A percentile compares a stretch with the other conserved stretches of the same genome.
These are phyloP conservation scores for Hydractinia echinata DNA, from an alignment of 30 jellyfish, hydroid and myxozoan species.

Conservation along the genomic window DNA sequence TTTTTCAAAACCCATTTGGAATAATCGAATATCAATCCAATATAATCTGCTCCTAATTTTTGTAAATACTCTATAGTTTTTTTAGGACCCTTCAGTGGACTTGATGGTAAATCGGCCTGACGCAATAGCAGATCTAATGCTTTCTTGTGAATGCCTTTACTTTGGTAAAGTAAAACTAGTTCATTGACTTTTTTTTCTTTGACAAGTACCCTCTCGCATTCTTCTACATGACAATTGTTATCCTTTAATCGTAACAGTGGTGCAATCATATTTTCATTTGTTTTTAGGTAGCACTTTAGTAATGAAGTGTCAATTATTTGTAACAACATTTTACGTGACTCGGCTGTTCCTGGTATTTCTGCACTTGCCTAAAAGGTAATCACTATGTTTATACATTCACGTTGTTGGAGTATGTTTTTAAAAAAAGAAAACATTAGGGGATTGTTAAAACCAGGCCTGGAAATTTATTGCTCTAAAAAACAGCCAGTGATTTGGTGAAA, in stretches of 20 bases:
- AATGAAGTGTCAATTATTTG: slow-evolving; percentile 81
- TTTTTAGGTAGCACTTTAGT: slow-evolving; percentile 75
- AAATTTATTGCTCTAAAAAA: too few species aligned
- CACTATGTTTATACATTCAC: too few species aligned
- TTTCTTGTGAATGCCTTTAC: slow-evolving; percentile 85
- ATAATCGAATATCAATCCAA: slow-evolving; percentile 58
- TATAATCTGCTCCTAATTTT: slow-evolving; percentile 61
- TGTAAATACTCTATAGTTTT: slow-evolving; percentile 74
- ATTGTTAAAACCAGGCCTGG: too few species aligned
- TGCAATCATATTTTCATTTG: slow-evolving; percentile 83
- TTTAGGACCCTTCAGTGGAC: slow-evolving; percentile 62
- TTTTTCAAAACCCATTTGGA: slow-evolving; percentile 80
- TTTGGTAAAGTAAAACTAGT: slow-evolving; percentile 72
- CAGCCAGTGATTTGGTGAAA: background rate
- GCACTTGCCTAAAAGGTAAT: slow-evolving; percentile 9
- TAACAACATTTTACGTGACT: slow-evolving; percentile 52
- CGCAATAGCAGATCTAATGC: slow-evolving; percentile 77
- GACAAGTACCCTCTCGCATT: slow-evolving; percentile 76
- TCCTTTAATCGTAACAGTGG: slow-evolving; percentile 74
- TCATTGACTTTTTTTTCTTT: slow-evolving; percentile 73
- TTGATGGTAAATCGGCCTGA: slow-evolving; percentile 72
- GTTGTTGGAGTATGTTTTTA: too few species aligned
- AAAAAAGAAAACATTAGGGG: too few species aligned
- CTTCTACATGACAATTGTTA: slow-evolving; percentile 86
- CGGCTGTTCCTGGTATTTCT: slow-evolving; percentile 33